Evolutionary conservation across 2,797 vertebrate species (phyloP), one percentile per base, ranked within the genome.

Genomic region (Spizella passerina): DNA sequence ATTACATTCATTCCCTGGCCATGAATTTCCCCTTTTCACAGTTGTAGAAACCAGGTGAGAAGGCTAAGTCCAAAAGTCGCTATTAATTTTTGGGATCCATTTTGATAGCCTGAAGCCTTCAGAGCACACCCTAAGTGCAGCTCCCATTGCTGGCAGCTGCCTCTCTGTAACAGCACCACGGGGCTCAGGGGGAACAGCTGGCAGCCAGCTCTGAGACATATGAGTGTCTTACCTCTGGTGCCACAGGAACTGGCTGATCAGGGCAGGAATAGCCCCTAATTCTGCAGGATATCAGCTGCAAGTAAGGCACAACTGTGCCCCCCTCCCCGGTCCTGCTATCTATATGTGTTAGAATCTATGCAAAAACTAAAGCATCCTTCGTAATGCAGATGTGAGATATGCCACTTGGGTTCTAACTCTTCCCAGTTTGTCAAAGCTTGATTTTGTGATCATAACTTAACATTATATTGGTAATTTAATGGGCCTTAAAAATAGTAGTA

Each of bases 161-260:
- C 39, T 68, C 24, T 57, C 68, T 44, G 27, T 66, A 60, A 29
- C 6, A 7, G 52, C 23, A 29, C 20, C 0, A 0, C 0, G 1
- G 19, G 2, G 14, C n/a, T 82, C 46, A 49, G 26, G 14, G 50
- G 57, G 29, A 83, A 20, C 6, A 55, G 24, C 36, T 21, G 77
- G 39, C 44, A 80, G 41, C 52, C 52, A 75, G 44, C n/a, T 65
- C 61, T 52, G 39, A 75, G 26, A 50, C 18, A 20, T 0, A 0
- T 2, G 6, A 39, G 11, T 10, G 16, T 38, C 80, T 63, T 44
- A 9, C 18, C 36, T 70, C 49, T 82, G 38, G 47, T 91, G 22
- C 32, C 60, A 56, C 10, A 66, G 34, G 34, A 87, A 12, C 12
- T 3, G 3, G 5, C 39, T 64, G 80, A 57, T 47, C 21, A 73